These are phyloP conservation scores for Battus philenor DNA, from an alignment of 1,140 invertebrate species.

Conservation along the genomic window DNA sequence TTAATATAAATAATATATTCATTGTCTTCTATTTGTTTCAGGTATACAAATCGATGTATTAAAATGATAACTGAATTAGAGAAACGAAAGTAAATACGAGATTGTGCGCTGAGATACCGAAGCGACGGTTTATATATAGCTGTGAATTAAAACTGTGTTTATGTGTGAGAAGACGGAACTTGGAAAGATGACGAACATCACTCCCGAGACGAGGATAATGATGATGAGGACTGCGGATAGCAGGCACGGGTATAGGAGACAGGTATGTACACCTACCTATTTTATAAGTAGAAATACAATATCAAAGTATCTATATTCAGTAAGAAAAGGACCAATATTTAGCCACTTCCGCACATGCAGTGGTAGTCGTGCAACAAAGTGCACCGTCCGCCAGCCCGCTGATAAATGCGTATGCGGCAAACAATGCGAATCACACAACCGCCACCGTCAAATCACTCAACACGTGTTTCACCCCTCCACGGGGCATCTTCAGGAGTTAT, in stretches of 20 bases:
- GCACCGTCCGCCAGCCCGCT: no score
- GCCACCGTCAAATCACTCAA: no score
- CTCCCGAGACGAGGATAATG: slow-evolving; percentile 61
- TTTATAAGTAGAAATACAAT: no score
- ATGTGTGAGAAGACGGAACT: slow-evolving; percentile 53
- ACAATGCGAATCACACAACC: no score
- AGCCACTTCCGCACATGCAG: no score
- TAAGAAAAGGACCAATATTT: no score
- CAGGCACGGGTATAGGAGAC: slow-evolving; percentile 48
- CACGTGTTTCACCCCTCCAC: no score
- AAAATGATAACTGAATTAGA: slow-evolving; percentile 1
- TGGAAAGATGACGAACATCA: slow-evolving; percentile 63
- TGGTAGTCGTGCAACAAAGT: no score
- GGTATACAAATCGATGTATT: neutral
- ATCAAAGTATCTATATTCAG: no score
- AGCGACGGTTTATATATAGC: slow-evolving; percentile 5
- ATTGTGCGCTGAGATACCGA: neutral
- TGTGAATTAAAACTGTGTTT: slow-evolving; percentile 32
- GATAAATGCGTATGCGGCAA: no score
- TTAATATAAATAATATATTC: no score
- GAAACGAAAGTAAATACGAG: neutral
- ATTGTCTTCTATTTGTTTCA: slow-evolving; percentile 3
- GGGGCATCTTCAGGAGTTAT: no score
- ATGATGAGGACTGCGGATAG: slow-evolving; percentile 54
- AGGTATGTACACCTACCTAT: slow-evolving; percentile 35